These are phyloP conservation scores for Melitaea cinxia DNA, from an alignment of 1,140 invertebrate species.

Conservation along the genomic window DNA sequence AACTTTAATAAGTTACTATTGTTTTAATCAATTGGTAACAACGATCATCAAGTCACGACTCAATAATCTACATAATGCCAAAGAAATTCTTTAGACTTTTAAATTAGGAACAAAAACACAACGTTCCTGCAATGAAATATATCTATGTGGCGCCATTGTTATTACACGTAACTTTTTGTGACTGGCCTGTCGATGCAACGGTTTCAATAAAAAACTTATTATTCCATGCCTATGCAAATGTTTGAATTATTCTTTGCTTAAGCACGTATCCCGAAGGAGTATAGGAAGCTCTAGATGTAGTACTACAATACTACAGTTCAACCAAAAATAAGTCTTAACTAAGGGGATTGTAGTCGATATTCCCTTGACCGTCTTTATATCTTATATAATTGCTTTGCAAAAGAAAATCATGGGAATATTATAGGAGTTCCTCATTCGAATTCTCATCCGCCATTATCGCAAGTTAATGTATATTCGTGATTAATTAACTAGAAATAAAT, in stretches of 20 bases:
- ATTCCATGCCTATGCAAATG: conserved; percentile 23
- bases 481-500: conserved; percentile 30
- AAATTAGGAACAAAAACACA: too few relatives aligned
- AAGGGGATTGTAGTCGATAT: neutral
- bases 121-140: too few relatives aligned
- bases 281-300: too few relatives aligned
- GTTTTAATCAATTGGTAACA: too few relatives aligned
- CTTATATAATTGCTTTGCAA: neutral
- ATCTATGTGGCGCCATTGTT: neutral
- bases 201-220: conserved; percentile 15
- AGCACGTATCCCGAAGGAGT: conserved; percentile 1
- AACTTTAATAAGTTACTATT: too few relatives aligned
- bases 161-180: neutral
- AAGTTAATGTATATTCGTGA: conserved; percentile 32
- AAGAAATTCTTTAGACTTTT: too few relatives aligned
- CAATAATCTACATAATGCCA: too few relatives aligned
- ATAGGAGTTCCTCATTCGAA: conserved; percentile 25
- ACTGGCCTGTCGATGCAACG: neutral
- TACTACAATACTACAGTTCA: too few relatives aligned
- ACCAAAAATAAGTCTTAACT: too few relatives aligned
- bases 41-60: too few relatives aligned
- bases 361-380: neutral
- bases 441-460: conserved; percentile 33
- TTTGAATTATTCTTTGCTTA: conserved; percentile 7
- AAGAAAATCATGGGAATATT: conserved; percentile 36